A percentile compares a stretch with the other conserved stretches of the same genome.
These are phyloP conservation scores for Nerophis ophidion DNA, from an alignment of 2,113 vertebrate species.

Conservation along the genomic window DNA sequence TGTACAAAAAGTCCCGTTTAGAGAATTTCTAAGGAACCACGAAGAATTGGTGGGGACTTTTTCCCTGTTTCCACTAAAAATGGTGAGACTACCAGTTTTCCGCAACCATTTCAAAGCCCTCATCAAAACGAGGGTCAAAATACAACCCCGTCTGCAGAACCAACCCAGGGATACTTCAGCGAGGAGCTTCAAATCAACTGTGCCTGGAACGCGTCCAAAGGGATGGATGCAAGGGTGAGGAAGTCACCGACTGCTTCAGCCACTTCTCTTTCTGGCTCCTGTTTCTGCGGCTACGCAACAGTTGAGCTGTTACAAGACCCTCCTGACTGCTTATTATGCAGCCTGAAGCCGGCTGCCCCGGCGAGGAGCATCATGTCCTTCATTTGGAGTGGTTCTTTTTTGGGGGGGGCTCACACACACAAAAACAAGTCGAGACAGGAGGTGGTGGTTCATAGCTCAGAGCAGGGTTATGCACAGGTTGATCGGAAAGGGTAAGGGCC, in stretches of 20 bases:
- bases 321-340: conserved; percentile 22
- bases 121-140: conserved; percentile 8
- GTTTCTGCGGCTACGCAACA: conserved; percentile 14
- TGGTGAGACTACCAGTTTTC: background rate
- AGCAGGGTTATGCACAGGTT: conserved; percentile 3
- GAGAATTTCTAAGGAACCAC: background rate
- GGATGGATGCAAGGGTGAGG: conserved; percentile 7
- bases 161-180: background rate
- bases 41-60: background rate
- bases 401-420: background rate
- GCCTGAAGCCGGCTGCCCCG: conserved; percentile 3
- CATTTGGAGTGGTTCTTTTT: conserved; percentile 12
- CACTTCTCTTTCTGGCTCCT: conserved; percentile 21
- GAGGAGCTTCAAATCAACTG: conserved; percentile 4
- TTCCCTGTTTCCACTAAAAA: background rate
- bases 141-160: background rate
- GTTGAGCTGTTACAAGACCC: conserved; percentile 9
- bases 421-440: conserved; percentile 8
- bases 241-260: conserved; percentile 10
- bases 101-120: conserved; percentile 1
- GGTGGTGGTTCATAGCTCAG: conserved; percentile 16
- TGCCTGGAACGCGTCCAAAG: conserved; percentile 20
- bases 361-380: conserved; percentile 9
- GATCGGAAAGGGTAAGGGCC: conserved; percentile 8
- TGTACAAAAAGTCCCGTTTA: too few species aligned